These are phyloP conservation scores for Onychostoma macrolepis DNA, from an alignment of 2,113 vertebrate species.

Conservation along the genomic window DNA sequence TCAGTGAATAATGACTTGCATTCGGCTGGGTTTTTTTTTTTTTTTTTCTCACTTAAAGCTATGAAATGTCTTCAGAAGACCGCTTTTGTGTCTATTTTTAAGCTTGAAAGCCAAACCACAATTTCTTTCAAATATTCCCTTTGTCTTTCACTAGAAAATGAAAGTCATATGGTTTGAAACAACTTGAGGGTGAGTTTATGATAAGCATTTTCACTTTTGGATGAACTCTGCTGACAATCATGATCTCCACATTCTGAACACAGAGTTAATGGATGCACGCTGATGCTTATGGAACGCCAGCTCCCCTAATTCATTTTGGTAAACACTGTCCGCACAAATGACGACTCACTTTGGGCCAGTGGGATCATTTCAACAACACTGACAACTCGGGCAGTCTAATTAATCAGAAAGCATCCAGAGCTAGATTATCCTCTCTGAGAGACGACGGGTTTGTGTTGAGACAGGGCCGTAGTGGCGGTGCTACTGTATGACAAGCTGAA, in stretches of 20 bases:
- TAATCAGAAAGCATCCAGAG: constrained; percentile 51
- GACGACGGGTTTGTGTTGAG: constrained; percentile 29
- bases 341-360: constrained; percentile 41
- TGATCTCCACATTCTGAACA: constrained; percentile 38
- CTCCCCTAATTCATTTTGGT: constrained; percentile 47
- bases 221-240: not conserved
- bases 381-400: constrained; percentile 39
- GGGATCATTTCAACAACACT: not conserved
- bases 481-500: constrained; percentile 28
- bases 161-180: not conserved
- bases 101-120: not conserved
- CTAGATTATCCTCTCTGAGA: constrained; percentile 51
- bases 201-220: not conserved
- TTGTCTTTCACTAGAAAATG: not conserved
- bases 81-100: not conserved
- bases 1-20: not conserved
- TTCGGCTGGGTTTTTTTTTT: not conserved
- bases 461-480: constrained; percentile 2
- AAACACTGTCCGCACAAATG: constrained; percentile 48
- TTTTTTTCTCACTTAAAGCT: not conserved
- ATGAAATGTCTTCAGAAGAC: not conserved
- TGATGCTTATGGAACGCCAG: constrained; percentile 33
- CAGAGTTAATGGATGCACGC: constrained; percentile 38
- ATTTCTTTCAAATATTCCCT: not conserved
- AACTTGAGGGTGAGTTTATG: not conserved